phyloP scores from a whole-genome alignment of 2,888 invertebrate genomes.

The Drosophila longiperda region DNA sequence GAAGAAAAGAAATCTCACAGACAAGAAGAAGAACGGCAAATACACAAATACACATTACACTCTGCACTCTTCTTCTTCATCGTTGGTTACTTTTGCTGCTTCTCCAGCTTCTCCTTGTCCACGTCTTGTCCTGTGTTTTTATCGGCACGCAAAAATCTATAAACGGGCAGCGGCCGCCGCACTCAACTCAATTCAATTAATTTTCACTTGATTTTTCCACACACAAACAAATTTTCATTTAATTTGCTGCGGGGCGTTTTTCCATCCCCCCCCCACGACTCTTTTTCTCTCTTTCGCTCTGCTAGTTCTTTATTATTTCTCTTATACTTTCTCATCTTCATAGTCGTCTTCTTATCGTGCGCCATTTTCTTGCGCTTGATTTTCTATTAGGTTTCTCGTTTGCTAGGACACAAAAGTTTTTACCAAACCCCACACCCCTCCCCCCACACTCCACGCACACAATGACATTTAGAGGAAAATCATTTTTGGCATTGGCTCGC shows the following conservation, averaged over 20 bases:
- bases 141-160: constrained; percentile 69
- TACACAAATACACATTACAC: constrained; percentile 15
- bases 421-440: neutral
- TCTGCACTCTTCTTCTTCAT: constrained; percentile 34
- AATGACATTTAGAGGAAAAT: constrained; percentile 19
- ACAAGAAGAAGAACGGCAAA: constrained; percentile 24
- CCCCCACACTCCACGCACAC: neutral
- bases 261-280: neutral
- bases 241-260: constrained; percentile 71
- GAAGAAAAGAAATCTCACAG: neutral
- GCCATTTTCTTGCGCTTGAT: constrained; percentile 76
- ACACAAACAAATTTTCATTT: constrained; percentile 74
- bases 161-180: constrained; percentile 70
- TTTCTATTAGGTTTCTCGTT: constrained; percentile 68
- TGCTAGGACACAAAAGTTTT: constrained; percentile 29
- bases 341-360: constrained; percentile 56
- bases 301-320: constrained; percentile 10
- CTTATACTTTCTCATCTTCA: constrained; percentile 10
- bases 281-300: constrained; percentile 3
- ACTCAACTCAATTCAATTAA: constrained; percentile 84
- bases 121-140: constrained; percentile 32
- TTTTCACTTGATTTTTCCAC: constrained; percentile 83
- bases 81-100: neutral
- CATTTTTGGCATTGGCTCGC: constrained; percentile 34
- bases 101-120: neutral